Evolutionary conservation across 1,140 invertebrate species (phyloP).

Genomic region (Schlechtendalia chinensis): DNA sequence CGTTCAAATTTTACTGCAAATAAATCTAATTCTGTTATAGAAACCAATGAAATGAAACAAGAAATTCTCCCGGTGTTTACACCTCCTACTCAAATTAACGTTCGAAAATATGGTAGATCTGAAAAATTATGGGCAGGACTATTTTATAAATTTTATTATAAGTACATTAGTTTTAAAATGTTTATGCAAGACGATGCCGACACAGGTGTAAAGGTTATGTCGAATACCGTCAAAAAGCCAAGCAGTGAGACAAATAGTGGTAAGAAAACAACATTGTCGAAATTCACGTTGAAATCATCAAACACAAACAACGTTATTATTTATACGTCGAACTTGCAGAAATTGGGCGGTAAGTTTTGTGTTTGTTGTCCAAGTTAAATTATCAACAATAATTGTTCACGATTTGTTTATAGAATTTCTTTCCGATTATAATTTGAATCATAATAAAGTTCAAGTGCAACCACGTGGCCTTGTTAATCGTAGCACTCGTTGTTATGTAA

Average conservation of each 20-base stretch:
- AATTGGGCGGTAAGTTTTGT: conserved; percentile 36
- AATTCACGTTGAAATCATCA: no score
- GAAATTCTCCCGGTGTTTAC: background rate
- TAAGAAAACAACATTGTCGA: no score
- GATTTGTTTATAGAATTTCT: conserved; percentile 65
- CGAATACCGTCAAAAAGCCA: background rate
- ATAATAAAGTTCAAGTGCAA: conserved; percentile 69
- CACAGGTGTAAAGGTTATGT: background rate
- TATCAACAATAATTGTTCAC: background rate
- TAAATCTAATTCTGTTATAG: background rate
- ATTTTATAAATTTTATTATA: conserved; percentile 7
- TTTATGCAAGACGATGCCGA: conserved; percentile 13
- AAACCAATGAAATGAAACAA: background rate
- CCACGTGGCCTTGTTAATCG: conserved; percentile 86
- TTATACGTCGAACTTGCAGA: background rate
- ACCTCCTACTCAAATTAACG: background rate
- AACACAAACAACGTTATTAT: background rate
- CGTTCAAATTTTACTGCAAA: no score
- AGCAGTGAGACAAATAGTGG: no score
- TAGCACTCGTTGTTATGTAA: conserved; percentile 94
- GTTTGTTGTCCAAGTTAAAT: background rate
- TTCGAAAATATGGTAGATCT: background rate
- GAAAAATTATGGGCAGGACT: conserved; percentile 44
- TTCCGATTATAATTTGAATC: conserved; percentile 69
- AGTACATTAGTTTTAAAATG: conserved; percentile 23